Conservation (phyloP, 2,888 invertebrate species). For the Furcula furcula region DNA sequence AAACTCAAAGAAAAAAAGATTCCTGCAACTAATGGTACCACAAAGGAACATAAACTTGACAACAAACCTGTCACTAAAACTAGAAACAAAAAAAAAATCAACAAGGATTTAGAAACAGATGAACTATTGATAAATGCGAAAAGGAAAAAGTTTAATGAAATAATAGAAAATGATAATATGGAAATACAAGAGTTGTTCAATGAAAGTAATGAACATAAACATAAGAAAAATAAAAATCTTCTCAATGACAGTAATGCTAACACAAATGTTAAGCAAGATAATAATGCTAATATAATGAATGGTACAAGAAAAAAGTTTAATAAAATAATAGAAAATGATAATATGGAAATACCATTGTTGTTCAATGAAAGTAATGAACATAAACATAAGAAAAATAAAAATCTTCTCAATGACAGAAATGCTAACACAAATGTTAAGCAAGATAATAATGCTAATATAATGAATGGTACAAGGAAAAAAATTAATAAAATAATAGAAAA, state of each 20-base stretch:
- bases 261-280: no score
- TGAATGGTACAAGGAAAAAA: no score
- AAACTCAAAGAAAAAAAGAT: constrained; percentile 15
- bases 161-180: constrained; percentile 39
- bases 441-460: no score
- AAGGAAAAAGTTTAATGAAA: constrained; percentile 52
- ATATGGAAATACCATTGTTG: no score
- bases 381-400: constrained; percentile 1
- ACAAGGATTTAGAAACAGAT: constrained; percentile 34
- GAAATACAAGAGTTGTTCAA: constrained; percentile 39
- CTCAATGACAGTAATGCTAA: no score
- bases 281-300: no score
- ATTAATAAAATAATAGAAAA: no score
- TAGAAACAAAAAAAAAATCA: constrained; percentile 15
- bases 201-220: constrained; percentile 25
- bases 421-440: no score
- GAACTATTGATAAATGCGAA: constrained; percentile 51
- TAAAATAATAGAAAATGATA: no score
- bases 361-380: no score
- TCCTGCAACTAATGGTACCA: constrained; percentile 8
- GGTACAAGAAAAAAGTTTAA: no score
- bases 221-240: constrained; percentile 9
- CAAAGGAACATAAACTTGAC: constrained; percentile 20
- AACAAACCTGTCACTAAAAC: constrained; percentile 11
- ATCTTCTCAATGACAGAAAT: neutral